Percentiles rank a stretch among this genome's conserved stretches.
Conservation (phyloP, 2,113 vertebrate genomes). For the Prionailurus viverrinus region DNA sequence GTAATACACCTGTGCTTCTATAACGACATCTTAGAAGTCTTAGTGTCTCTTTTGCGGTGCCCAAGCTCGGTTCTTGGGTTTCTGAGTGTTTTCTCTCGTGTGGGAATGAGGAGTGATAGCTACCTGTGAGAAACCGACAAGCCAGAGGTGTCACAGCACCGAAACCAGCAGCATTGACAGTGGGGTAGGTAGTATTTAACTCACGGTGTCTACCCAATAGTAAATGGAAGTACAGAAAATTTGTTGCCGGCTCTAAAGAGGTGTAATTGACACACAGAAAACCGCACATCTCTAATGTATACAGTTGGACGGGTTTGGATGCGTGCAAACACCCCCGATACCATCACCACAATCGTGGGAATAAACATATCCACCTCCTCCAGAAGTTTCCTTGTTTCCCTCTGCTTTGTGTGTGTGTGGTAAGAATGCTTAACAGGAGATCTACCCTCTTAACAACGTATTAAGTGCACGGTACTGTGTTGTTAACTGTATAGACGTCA, state of each 20-base stretch:
- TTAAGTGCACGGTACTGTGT: background rate
- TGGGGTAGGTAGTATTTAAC: background rate
- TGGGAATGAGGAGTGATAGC: conserved; percentile 9
- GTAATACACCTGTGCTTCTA: conserved; percentile 31
- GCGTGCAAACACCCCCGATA: background rate
- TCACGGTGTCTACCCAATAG: background rate
- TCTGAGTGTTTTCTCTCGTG: background rate
- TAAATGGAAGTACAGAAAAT: background rate
- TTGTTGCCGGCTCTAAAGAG: background rate
- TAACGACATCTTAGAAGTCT: conserved; percentile 13
- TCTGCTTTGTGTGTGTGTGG: background rate
- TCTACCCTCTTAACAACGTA: background rate
- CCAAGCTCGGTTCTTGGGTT: background rate
- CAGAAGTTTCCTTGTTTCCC: background rate
- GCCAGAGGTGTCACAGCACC: background rate
- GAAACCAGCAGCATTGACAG: background rate
- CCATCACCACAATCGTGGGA: background rate
- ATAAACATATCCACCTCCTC: background rate
- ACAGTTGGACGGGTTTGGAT: background rate
- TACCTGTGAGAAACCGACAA: conserved; percentile 30
- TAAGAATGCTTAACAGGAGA: background rate
- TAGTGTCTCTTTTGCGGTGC: conserved; percentile 8
- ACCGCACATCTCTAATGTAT: background rate
- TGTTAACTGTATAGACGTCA: background rate
- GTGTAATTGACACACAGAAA: background rate